Conservation (phyloP, 2,797 vertebrate species). For the Thalassophryne amazonica region DNA sequence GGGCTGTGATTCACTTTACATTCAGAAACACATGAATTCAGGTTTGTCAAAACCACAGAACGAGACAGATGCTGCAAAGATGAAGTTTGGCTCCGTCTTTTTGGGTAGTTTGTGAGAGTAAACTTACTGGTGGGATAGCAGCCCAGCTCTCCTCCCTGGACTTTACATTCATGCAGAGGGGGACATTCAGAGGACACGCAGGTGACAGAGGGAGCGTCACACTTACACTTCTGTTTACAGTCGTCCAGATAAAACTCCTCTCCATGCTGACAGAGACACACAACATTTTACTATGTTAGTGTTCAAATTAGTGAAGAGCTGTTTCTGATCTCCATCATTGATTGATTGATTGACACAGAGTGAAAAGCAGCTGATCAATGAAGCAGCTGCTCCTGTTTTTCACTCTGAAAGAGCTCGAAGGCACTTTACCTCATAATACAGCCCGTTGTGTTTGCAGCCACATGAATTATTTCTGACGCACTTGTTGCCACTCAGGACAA, state of each 20-base stretch:
- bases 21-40: too few relatives aligned
- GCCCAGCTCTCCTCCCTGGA: conserved; percentile 66
- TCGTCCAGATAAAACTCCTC: conserved; percentile 73
- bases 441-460: conserved; percentile 68
- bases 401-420: too few relatives aligned
- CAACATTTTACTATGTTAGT: not conserved
- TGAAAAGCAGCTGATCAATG: too few relatives aligned
- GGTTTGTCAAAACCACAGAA: too few relatives aligned
- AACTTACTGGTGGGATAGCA: conserved; percentile 77
- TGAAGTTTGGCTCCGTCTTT: not conserved
- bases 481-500: conserved; percentile 69
- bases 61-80: too few relatives aligned
- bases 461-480: conserved; percentile 64
- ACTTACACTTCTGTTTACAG: conserved; percentile 73
- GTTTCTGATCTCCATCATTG: too few relatives aligned
- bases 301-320: too few relatives aligned
- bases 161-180: conserved; percentile 66
- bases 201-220: conserved; percentile 48
- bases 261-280: conserved; percentile 63
- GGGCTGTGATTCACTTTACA: too few relatives aligned
- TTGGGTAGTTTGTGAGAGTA: not conserved
- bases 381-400: too few relatives aligned
- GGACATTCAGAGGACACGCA: conserved; percentile 67
- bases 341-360: too few relatives aligned
- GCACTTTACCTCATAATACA: conserved; percentile 68